Evolutionary conservation across 2,797 vertebrate species (phyloP), one percentile per base, ranked within the genome.

Genomic region (Monodelphis domestica): DNA sequence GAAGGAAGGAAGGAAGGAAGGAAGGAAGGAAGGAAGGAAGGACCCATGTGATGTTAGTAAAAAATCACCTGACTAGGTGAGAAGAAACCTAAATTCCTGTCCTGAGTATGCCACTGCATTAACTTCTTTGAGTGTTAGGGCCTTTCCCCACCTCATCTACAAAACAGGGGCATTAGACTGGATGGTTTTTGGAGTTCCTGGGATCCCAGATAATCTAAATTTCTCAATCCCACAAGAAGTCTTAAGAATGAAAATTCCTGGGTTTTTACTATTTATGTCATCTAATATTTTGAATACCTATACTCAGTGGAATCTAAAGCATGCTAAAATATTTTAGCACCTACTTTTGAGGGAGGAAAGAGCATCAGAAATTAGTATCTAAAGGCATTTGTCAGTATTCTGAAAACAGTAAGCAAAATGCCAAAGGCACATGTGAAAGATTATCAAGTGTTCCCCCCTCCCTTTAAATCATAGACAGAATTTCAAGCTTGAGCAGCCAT

Each of bases 311-410:
- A 38, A n/a, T 70, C 38, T 45, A 50, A 84, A 26, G 21, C 70
- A 84, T 84, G 11, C 21, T 26, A 50, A 50, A 84, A 50, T 84
- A 87, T 88, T 87, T 91, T 88, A 92, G n/a, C 94, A 93, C 6
- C 50, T 92, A 95, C 88, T 94, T 95, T 91, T 91, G 38, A 88
- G 52, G 52, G 94, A 94, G 45, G 90, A 92, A 88, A 54, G 30
- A 11, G 84, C 56, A 88, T 90, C 91, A 94, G 54, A 94, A 50
- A 33, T 94, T 4, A 91, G 21, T 59, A 55, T 92, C 59, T 63
- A 30, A 88, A 63, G 30, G 4, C 0, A 26, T 93, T 95, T 92
- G 87, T 94, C 57, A 94, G 1, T 1, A 30, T 28, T 88, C 4
- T 88, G 88, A 96, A 94, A 88, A 30, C 1, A 91, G 14, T 45